Evolutionary conservation across 2,797 vertebrate genomes (phyloP).

Genomic region (Eulemur albifrons): DNA sequence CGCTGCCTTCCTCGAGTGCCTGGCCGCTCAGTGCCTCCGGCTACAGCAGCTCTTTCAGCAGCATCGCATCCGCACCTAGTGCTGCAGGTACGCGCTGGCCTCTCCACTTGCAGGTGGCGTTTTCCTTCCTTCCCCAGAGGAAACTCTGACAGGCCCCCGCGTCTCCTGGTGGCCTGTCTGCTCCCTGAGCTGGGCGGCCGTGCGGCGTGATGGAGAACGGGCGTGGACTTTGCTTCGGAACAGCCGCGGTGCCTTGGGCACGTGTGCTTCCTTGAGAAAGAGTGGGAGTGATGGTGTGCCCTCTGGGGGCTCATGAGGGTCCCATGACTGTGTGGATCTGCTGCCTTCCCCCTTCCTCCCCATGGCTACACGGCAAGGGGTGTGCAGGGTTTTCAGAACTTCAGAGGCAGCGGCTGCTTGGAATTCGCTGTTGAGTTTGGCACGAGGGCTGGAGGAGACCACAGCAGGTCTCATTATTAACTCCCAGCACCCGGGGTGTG

Average conservation of each 20-base stretch:
- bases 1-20: constrained; percentile 93
- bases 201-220: not conserved
- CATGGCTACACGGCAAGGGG: fast-evolving
- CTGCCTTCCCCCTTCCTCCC: too few relatives aligned
- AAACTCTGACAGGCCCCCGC: constrained; percentile 47
- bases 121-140: constrained; percentile 61
- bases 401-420: not conserved
- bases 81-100: constrained; percentile 88
- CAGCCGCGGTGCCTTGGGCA: not conserved
- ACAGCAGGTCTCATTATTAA: fast-evolving
- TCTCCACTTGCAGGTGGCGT: constrained; percentile 61
- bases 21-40: constrained; percentile 92
- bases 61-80: constrained; percentile 90
- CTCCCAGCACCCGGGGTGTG: fast-evolving
- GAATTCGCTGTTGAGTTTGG: not conserved
- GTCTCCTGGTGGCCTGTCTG: not conserved
- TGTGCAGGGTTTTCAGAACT: fast-evolving
- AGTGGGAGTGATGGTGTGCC: not conserved
- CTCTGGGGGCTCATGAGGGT: fast-evolving
- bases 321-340: fast-evolving
- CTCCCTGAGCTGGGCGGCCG: not conserved
- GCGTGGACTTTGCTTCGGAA: not conserved
- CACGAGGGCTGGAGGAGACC: not conserved
- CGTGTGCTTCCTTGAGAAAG: fast-evolving
- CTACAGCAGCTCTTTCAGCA: constrained; percentile 92